A percentile compares a stretch with the other conserved stretches of the same genome.
These are phyloP conservation scores for Atherinomorus stipes DNA, from an alignment of 2,113 vertebrate genomes.

Conservation along the genomic window DNA sequence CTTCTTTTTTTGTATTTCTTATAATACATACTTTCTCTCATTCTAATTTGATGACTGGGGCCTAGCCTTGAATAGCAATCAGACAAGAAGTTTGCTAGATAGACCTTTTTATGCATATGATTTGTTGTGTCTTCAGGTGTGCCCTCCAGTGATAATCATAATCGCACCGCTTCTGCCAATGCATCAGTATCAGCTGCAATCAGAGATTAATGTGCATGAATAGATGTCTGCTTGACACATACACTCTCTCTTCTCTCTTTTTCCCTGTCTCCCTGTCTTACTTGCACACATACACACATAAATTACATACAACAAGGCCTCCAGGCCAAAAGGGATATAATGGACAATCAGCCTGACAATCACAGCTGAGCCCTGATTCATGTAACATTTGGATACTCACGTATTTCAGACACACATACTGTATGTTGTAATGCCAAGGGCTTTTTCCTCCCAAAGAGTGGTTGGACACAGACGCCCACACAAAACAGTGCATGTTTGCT, in stretches of 20 bases:
- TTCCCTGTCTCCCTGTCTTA: constrained; percentile 11
- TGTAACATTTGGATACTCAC: constrained; percentile 60
- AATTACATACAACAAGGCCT: constrained; percentile 62
- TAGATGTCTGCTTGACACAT: constrained; percentile 52
- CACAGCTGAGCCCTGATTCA: constrained; percentile 77
- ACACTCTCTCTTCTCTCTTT: constrained; percentile 4
- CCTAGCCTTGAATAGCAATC: constrained; percentile 72
- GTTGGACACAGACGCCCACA: constrained; percentile 21
- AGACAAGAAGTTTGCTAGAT: constrained; percentile 30
- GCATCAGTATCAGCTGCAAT: constrained; percentile 66
- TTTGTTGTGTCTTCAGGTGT: constrained; percentile 75
- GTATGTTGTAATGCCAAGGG: constrained; percentile 43
- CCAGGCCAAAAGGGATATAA: constrained; percentile 57
- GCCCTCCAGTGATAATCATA: constrained; percentile 72
- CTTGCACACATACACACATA: constrained; percentile 38
- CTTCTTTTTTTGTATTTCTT: constrained; percentile 43
- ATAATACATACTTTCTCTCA: constrained; percentile 64
- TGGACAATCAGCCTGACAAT: constrained; percentile 76
- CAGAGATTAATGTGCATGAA: constrained; percentile 70
- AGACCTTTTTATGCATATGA: constrained; percentile 62
- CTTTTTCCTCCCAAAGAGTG: constrained; percentile 20
- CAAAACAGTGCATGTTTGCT: constrained; percentile 9
- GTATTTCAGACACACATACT: constrained; percentile 49
- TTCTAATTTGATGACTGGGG: constrained; percentile 60
- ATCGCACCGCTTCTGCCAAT: constrained; percentile 60